Base-by-base conservation (phyloP, 2,888 invertebrate genomes). In the Netelia inedita region DNA sequence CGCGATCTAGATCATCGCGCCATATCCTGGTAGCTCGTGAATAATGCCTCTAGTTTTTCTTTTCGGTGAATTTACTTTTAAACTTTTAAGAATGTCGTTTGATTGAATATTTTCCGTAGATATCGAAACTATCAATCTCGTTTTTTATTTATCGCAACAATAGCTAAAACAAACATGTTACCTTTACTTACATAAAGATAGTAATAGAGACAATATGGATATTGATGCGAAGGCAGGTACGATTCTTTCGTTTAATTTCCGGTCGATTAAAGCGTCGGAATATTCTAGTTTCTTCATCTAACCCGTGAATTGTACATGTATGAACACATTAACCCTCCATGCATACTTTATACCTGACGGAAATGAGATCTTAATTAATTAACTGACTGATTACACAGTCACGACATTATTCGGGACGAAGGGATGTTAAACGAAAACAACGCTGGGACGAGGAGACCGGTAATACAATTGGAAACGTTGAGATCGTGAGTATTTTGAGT, bases 301-400 rank as follows among this genome's bases (percentile, higher is more conserved):
- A 1, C 6, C 35, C 35, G 35, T 35, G 35, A 35, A 6, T 35
- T 35, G 35, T 35, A 0, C 6, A 35, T 6, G 6, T 35, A 35
- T 35, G 35, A 35, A 35, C n/a, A 69, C 23, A 46, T 46, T 46
- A 46, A 14, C 14, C 46, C 46, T 14, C 14, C 14, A 1, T 1
- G 11, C 46, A 46, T 46, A 46, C 46, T 46, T 46, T 46, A 14
- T 14, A 10, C 46, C 10, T 14, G 14, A 57, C 9, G 61, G 16
- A 59, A 63, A 72, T 28, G 19, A 69, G 35, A 55, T 74, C 73
- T 86, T 66, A 84, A 86, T 88, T 86, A 85, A 88, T 88, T 88
- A 85, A 43, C 46, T 50, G 21, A 53, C 11, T 86, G 86, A 87
- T 86, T 72, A 88, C 76, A 53, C 78, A 68, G 68, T 74, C 74